phyloP scores from a whole-genome alignment of 2,797 vertebrate genomes.

The Hyperoplus lanceolatus region DNA sequence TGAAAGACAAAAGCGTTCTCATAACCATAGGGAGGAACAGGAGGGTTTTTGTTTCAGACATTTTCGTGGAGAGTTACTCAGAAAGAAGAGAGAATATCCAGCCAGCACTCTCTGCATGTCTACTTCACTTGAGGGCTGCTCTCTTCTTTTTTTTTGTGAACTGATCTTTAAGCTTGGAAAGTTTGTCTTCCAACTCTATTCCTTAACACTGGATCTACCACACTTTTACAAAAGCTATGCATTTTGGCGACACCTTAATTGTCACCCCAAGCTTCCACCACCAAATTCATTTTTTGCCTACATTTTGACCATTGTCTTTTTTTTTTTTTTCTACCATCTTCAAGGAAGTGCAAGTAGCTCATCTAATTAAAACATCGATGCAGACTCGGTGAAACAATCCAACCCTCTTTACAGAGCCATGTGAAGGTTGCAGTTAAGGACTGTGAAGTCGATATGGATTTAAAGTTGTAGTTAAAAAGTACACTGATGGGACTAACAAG shows the following conservation, averaged over 20 bases:
- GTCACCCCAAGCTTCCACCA: no score
- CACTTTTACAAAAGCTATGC: constrained; percentile 27
- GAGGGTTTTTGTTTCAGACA: not conserved
- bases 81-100: constrained; percentile 16
- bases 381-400: not conserved
- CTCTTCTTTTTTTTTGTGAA: not conserved
- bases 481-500: not conserved
- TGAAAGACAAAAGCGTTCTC: constrained; percentile 35
- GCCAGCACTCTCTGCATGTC: not conserved
- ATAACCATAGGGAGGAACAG: constrained; percentile 24
- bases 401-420: no score
- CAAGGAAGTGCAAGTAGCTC: not conserved
- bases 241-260: constrained; percentile 59
- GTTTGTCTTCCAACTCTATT: constrained; percentile 30
- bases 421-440: not conserved
- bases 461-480: not conserved
- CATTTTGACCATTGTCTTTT: not conserved
- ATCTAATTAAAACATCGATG: not conserved
- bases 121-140: not conserved
- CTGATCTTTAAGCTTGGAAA: constrained; percentile 6
- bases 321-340: not conserved
- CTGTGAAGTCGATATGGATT: not conserved
- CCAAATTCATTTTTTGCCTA: no score
- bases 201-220: constrained; percentile 30
- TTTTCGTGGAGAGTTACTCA: constrained; percentile 13